These are phyloP conservation scores for Gerris buenoi DNA, from an alignment of 1,140 invertebrate species.

Conservation along the genomic window DNA sequence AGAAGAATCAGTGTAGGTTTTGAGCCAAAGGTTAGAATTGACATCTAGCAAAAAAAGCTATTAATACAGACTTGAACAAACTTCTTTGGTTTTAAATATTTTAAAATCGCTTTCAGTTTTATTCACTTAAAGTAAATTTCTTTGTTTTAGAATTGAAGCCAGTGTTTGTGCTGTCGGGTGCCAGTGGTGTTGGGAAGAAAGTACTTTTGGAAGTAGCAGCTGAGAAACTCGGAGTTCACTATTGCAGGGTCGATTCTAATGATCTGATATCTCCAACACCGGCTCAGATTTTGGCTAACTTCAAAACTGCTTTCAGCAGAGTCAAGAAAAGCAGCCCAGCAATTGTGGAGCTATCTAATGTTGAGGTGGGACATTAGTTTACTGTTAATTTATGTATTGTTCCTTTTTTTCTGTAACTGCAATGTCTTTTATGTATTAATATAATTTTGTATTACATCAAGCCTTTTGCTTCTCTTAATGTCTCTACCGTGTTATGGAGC, in stretches of 20 bases:
- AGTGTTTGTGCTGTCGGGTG: slow-evolving; percentile 7
- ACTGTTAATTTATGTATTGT: too few relatives aligned
- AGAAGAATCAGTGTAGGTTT: too few relatives aligned
- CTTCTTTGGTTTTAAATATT: too few relatives aligned
- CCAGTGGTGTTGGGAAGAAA: slow-evolving; percentile 14
- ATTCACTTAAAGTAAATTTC: too few relatives aligned
- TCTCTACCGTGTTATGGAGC: too few relatives aligned
- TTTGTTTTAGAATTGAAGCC: slow-evolving; percentile 9
- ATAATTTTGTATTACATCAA: too few relatives aligned
- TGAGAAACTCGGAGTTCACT: slow-evolving; percentile 8
- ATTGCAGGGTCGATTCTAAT: slow-evolving; percentile 9
- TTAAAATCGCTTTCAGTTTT: neutral
- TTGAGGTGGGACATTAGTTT: slow-evolving; percentile 8
- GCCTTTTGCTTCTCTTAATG: too few relatives aligned
- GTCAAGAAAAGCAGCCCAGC: neutral
- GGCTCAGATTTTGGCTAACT: slow-evolving; percentile 7
- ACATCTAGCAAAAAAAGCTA: too few relatives aligned
- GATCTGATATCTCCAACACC: slow-evolving; percentile 7
- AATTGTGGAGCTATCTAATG: slow-evolving; percentile 9
- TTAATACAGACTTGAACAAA: too few relatives aligned
- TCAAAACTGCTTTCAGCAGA: slow-evolving; percentile 5
- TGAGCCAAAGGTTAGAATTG: too few relatives aligned
- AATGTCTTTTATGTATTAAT: too few relatives aligned
- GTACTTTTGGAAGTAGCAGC: neutral
- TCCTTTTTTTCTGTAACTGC: too few relatives aligned